phyloP scores from a whole-genome alignment of 2,797 vertebrate genomes.

The Oreonectes daqikongensis region DNA sequence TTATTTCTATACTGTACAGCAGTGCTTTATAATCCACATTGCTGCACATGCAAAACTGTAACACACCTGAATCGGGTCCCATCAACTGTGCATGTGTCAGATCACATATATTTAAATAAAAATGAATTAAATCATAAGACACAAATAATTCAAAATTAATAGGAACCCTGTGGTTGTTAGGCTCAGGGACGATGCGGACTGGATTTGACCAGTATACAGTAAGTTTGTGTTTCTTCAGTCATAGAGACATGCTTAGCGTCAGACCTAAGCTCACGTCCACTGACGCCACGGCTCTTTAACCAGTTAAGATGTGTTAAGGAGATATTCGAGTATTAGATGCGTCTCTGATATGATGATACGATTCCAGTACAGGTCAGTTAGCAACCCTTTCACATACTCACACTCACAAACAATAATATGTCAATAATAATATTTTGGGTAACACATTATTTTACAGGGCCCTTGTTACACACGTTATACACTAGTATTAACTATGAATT shows the following conservation, averaged over 20 bases:
- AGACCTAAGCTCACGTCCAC: constrained; percentile 30
- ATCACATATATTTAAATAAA: too few relatives aligned
- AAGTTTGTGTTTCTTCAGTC: background rate
- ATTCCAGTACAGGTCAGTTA: constrained; percentile 2
- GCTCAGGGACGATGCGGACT: background rate
- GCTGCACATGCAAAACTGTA: background rate
- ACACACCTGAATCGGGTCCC: too few relatives aligned
- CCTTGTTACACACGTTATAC: too few relatives aligned
- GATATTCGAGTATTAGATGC: constrained; percentile 1
- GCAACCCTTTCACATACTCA: background rate
- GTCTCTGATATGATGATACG: constrained; percentile 33
- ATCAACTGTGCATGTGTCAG: too few relatives aligned
- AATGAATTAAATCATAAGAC: too few relatives aligned
- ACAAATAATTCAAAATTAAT: too few relatives aligned
- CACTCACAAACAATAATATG: too few relatives aligned
- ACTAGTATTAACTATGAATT: too few relatives aligned
- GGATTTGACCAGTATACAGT: background rate
- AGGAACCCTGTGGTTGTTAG: too few relatives aligned
- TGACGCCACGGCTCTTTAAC: constrained; percentile 33
- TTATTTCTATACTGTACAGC: constrained; percentile 8
- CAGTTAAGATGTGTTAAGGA: constrained; percentile 42
- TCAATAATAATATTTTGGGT: too few relatives aligned
- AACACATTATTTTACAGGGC: too few relatives aligned
- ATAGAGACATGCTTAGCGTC: constrained; percentile 11
- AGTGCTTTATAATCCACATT: background rate